Evolutionary conservation across 2,797 vertebrate genomes (phyloP).

Genomic region (Pangasius krempfi): DNA sequence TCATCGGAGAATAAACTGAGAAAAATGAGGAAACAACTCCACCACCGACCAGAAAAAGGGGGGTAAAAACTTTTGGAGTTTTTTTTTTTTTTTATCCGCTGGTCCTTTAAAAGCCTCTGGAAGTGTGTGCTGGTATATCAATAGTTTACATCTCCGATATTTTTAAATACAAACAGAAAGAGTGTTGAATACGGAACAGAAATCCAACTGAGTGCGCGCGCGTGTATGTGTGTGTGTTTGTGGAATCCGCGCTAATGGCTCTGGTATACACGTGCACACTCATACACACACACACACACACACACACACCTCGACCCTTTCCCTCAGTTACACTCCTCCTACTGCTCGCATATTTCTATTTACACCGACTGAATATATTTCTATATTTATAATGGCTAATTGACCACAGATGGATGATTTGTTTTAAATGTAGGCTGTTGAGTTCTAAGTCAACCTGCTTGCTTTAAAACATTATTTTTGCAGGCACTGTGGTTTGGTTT

Average conservation of each 20-base stretch:
- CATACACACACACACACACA: background rate
- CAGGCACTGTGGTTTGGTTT: background rate
- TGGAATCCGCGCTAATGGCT: slow-evolving; percentile 8
- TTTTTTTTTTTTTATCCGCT: background rate
- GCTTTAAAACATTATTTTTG: background rate
- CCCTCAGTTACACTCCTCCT: slow-evolving; percentile 22
- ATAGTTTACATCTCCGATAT: background rate
- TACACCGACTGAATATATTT: background rate
- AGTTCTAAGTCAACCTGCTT: background rate
- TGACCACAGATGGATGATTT: background rate
- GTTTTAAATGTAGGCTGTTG: background rate
- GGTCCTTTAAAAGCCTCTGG: background rate
- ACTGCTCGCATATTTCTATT: slow-evolving; percentile 19
- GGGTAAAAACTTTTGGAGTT: background rate
- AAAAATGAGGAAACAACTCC: slow-evolving; percentile 3
- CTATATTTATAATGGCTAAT: background rate
- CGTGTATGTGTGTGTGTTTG: background rate
- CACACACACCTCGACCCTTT: slow-evolving; percentile 12
- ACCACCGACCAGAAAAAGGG: background rate
- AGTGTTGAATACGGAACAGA: background rate
- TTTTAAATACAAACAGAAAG: background rate
- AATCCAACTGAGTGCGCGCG: background rate
- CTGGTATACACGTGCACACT: background rate
- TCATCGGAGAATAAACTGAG: background rate
- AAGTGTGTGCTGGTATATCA: background rate